Evolutionary conservation across 2,797 vertebrate genomes (phyloP).

Genomic region (Kryptopterus vitreolus): DNA sequence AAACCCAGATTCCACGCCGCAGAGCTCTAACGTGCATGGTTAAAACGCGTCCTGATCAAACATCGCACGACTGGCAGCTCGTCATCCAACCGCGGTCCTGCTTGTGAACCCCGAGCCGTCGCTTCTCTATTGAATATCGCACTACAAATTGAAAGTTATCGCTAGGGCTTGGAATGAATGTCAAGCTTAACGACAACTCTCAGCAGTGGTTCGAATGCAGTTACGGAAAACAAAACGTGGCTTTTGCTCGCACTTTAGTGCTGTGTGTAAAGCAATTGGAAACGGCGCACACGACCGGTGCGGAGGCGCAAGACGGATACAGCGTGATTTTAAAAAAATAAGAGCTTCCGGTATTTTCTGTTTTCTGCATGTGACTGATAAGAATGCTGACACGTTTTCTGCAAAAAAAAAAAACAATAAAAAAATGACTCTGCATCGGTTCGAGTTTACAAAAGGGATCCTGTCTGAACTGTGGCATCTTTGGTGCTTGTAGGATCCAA

Average conservation of each 20-base stretch:
- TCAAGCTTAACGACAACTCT: not conserved
- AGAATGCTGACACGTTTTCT: slow-evolving; percentile 78
- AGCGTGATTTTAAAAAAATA: not conserved
- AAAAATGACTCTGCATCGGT: no score
- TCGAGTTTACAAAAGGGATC: not conserved
- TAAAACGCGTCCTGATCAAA: slow-evolving; percentile 10
- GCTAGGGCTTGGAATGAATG: slow-evolving; percentile 13
- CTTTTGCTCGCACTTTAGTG: not conserved
- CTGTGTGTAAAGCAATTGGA: not conserved
- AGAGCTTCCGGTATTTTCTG: not conserved
- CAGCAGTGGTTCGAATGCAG: no score
- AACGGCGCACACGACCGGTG: not conserved
- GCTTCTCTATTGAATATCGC: not conserved
- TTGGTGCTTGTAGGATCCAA: not conserved
- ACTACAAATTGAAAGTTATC: not conserved
- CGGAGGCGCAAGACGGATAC: not conserved
- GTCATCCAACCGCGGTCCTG: not conserved
- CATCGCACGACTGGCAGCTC: not conserved
- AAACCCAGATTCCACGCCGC: not conserved
- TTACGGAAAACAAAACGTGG: no score
- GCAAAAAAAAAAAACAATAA: no score
- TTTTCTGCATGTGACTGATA: not conserved
- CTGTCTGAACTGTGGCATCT: not conserved
- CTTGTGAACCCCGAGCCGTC: not conserved
- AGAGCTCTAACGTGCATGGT: not conserved